Evolutionary conservation across 35 echinoderm and acorn worm species (phyloP).

Genomic region (Ptychodera flava): DNA sequence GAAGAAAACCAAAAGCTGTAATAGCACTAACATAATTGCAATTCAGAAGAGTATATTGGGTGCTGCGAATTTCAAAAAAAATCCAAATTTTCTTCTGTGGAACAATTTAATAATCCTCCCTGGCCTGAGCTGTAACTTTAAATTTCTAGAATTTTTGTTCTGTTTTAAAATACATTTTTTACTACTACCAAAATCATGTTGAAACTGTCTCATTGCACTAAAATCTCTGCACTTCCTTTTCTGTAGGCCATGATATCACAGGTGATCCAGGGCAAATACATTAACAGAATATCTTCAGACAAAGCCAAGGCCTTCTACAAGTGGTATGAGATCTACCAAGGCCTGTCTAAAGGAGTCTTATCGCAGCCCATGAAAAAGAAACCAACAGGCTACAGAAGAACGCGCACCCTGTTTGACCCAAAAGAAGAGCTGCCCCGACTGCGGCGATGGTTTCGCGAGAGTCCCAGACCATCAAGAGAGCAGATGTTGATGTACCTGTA

Average conservation of each 20-base stretch:
- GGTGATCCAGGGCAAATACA: slow-evolving; percentile 75
- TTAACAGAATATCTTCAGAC: slow-evolving; percentile 57
- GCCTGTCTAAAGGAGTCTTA: slow-evolving; percentile 61
- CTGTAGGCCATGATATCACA: slow-evolving; percentile 55
- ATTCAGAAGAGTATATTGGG: too few species aligned
- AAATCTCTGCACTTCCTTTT: slow-evolving; percentile 17
- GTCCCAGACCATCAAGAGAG: slow-evolving; percentile 69
- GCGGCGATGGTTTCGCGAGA: slow-evolving; percentile 74
- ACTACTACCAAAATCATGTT: too few species aligned
- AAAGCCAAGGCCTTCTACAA: slow-evolving; percentile 87
- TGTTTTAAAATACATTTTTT: too few species aligned
- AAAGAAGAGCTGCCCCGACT: slow-evolving; percentile 72
- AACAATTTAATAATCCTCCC: too few species aligned
- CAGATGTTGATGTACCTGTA: slow-evolving; percentile 81
- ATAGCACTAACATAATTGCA: too few species aligned
- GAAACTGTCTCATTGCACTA: too few species aligned
- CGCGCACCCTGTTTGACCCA: slow-evolving; percentile 81
- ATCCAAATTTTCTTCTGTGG: too few species aligned
- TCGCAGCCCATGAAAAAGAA: slow-evolving; percentile 25
- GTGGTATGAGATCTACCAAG: slow-evolving; percentile 91
- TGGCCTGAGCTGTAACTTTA: too few species aligned
- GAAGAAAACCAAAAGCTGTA: too few species aligned
- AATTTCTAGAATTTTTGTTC: too few species aligned
- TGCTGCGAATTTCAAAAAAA: too few species aligned
- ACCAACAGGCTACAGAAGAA: slow-evolving; percentile 41